Percentiles rank a stretch among this genome's conserved stretches.
Evolutionary conservation across 2,888 invertebrate species (phyloP).

Genomic region (Microchrysa polita): DNA sequence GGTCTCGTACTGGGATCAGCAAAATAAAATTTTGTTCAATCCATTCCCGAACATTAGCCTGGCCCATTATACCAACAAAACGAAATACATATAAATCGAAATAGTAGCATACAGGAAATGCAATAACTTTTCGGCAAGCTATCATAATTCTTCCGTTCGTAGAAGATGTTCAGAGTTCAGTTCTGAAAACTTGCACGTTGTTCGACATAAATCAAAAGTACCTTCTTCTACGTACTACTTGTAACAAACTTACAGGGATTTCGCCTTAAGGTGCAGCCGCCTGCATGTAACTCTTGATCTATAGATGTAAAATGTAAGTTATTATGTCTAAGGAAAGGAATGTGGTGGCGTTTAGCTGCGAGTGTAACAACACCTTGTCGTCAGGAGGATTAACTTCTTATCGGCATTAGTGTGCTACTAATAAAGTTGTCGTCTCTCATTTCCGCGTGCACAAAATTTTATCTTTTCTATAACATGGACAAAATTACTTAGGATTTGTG

Average conservation of each 20-base stretch:
- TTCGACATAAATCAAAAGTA: slow-evolving; percentile 32
- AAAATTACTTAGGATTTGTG: too few species aligned
- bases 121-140: slow-evolving; percentile 13
- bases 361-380: slow-evolving; percentile 33
- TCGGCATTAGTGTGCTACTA: slow-evolving; percentile 37
- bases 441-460: slow-evolving; percentile 26
- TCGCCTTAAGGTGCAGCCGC: neutral
- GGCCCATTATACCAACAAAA: too few species aligned
- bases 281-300: too few species aligned
- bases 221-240: too few species aligned
- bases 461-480: too few species aligned
- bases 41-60: too few species aligned
- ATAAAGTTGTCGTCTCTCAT: slow-evolving; percentile 23
- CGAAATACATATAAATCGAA: too few species aligned
- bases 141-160: neutral
- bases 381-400: slow-evolving; percentile 40
- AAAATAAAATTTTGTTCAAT: too few species aligned
- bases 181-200: neutral
- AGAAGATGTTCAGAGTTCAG: neutral
- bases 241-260: neutral
- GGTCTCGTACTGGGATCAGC: too few species aligned
- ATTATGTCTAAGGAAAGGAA: neutral
- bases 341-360: neutral
- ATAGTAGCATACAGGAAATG: neutral
- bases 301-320: too few species aligned